Conservation (phyloP, 2,888 invertebrate species). For the Chalcosyrphus nemorum region DNA sequence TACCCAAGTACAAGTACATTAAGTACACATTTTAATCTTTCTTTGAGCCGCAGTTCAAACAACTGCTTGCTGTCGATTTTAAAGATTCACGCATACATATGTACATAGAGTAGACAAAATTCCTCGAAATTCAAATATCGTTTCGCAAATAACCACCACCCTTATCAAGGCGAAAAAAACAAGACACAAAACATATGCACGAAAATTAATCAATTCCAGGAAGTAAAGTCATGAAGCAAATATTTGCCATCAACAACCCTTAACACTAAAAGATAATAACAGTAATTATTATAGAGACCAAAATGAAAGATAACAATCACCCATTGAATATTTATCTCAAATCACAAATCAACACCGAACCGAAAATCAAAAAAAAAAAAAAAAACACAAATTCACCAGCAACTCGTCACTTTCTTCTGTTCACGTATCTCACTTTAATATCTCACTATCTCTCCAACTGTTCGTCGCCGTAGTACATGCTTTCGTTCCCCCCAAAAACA, state of each 20-base stretch:
- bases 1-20: background rate
- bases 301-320: constrained; percentile 1
- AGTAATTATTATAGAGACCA: background rate
- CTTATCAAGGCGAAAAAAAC: too few relatives aligned
- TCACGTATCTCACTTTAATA: constrained; percentile 25
- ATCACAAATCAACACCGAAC: constrained; percentile 12
- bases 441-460: constrained; percentile 14
- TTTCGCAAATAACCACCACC: too few relatives aligned
- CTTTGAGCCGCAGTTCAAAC: too few relatives aligned
- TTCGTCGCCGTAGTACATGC: too few relatives aligned
- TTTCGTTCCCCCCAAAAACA: constrained; percentile 3
- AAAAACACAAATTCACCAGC: constrained; percentile 15
- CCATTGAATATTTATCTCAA: background rate
- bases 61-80: too few relatives aligned
- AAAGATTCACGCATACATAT: too few relatives aligned
- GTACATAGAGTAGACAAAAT: too few relatives aligned
- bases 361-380: background rate
- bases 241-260: background rate
- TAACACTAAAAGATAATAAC: background rate
- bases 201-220: background rate
- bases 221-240: background rate
- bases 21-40: too few relatives aligned
- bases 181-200: background rate
- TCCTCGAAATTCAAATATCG: too few relatives aligned
- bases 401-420: constrained; percentile 28